Conservation (phyloP, 1,140 invertebrate species). For the Macrostomum lignano region DNA sequence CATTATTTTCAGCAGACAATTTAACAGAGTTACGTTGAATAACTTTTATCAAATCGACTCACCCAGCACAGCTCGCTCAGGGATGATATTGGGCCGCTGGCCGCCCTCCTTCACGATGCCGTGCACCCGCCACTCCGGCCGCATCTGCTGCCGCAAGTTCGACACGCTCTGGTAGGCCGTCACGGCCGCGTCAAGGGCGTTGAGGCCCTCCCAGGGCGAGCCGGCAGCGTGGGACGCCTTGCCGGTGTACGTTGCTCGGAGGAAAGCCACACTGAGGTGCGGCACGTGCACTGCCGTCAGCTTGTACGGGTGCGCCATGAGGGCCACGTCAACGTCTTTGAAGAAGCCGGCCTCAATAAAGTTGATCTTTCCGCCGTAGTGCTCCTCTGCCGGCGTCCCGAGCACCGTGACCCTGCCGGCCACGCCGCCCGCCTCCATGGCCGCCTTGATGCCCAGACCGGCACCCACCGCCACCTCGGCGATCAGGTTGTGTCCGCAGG, state of each 20-base stretch:
- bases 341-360: conserved; percentile 20
- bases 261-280: no score
- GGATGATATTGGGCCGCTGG: conserved; percentile 20
- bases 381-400: conserved; percentile 27
- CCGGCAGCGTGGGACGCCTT: conserved; percentile 11
- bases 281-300: no score
- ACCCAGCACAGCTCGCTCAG: conserved; percentile 16
- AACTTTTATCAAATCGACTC: no score
- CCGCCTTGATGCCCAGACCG: conserved; percentile 17
- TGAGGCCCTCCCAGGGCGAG: conserved; percentile 13
- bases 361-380: conserved; percentile 23
- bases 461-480: conserved; percentile 23
- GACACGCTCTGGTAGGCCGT: conserved; percentile 10
- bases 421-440: conserved; percentile 10
- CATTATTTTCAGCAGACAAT: no score
- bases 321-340: conserved; percentile 19
- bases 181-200: conserved; percentile 13
- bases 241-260: conserved; percentile 10
- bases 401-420: conserved; percentile 14
- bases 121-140: conserved; percentile 10
- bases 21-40: no score
- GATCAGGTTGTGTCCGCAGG: conserved; percentile 29
- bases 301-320: conserved; percentile 25
- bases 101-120: no score
- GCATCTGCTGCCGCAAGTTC: conserved; percentile 12